phyloP scores from a whole-genome alignment of 2,888 invertebrate genomes.

The Cordylochernes scorpioides region DNA sequence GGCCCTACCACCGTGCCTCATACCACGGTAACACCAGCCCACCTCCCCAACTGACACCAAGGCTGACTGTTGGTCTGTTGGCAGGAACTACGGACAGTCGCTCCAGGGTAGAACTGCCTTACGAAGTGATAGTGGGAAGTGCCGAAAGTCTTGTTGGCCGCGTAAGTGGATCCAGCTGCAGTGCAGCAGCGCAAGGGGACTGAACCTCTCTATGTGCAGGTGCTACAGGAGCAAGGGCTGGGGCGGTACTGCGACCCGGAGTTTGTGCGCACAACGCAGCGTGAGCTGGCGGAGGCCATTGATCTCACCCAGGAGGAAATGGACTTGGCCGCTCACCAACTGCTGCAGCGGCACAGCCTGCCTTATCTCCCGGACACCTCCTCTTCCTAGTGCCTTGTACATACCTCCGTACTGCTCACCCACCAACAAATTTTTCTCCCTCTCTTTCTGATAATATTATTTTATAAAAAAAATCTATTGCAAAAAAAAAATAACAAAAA shows the following conservation, averaged over 20 bases:
- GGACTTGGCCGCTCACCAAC: slow-evolving; percentile 75
- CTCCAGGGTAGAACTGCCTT: slow-evolving; percentile 5
- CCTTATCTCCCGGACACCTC: no score
- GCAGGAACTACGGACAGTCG: no score
- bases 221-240: slow-evolving; percentile 70
- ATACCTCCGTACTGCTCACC: no score
- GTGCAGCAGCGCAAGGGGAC: not conserved
- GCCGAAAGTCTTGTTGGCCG: slow-evolving; percentile 84
- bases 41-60: no score
- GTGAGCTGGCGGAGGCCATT: slow-evolving; percentile 83
- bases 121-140: slow-evolving; percentile 42
- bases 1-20: slow-evolving; percentile 14
- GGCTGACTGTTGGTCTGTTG: no score
- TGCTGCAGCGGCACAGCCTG: slow-evolving; percentile 26
- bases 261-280: slow-evolving; percentile 66
- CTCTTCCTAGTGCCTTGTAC: no score
- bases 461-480: no score
- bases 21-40: slow-evolving; percentile 16
- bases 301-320: slow-evolving; percentile 91
- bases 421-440: no score
- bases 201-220: no score
- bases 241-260: slow-evolving; percentile 79
- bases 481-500: no score
- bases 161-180: slow-evolving; percentile 26
- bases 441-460: no score